Conservation (phyloP, 1,140 invertebrate genomes). For the Dendrolimus punctatus region DNA sequence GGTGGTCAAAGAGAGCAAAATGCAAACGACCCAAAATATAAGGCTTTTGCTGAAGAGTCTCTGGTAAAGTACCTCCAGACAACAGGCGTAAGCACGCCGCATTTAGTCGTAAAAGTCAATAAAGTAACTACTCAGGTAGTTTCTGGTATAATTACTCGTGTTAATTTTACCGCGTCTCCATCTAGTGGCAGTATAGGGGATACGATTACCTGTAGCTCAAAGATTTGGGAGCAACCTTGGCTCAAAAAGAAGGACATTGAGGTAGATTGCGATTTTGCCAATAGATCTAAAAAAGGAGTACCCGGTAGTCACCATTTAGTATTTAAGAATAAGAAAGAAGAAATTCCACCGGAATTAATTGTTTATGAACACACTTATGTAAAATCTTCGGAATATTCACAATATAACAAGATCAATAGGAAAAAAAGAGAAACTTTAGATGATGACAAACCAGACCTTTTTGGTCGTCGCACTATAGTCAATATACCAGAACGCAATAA, state of each 20-base stretch:
- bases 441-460: no score
- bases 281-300: slow-evolving; percentile 5
- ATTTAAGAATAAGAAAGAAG: slow-evolving; percentile 6
- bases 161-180: slow-evolving; percentile 22
- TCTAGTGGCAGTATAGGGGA: slow-evolving; percentile 6
- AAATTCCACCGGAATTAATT: no score
- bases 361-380: no score
- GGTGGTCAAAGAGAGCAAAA: slow-evolving; percentile 19
- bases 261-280: slow-evolving; percentile 8
- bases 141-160: slow-evolving; percentile 18
- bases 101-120: slow-evolving; percentile 18
- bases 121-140: slow-evolving; percentile 32
- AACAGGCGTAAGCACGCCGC: slow-evolving; percentile 12
- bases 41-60: slow-evolving; percentile 23
- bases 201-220: slow-evolving; percentile 56
- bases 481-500: no score
- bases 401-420: no score
- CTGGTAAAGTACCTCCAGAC: slow-evolving; percentile 24
- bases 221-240: slow-evolving; percentile 75
- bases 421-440: no score
- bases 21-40: slow-evolving; percentile 20
- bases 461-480: no score
- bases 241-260: slow-evolving; percentile 17
- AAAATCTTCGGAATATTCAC: no score
- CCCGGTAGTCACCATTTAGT: slow-evolving; percentile 5